Conservation (phyloP, 2,888 invertebrate species). For the Meta bourneti region DNA sequence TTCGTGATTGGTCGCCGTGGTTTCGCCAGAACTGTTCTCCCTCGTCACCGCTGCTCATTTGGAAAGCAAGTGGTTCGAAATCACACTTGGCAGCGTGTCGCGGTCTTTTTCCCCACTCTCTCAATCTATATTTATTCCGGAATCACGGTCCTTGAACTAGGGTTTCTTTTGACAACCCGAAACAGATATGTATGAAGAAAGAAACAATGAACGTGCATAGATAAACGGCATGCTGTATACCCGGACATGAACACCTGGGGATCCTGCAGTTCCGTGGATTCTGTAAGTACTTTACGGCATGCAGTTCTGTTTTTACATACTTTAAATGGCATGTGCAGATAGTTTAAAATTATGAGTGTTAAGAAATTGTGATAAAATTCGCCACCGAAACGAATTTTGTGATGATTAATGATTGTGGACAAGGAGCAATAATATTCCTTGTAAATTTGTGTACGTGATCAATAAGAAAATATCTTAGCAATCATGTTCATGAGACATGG, state of each 20-base stretch:
- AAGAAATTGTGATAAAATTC: too few species aligned
- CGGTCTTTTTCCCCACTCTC: conserved; percentile 23
- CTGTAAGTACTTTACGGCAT: conserved; percentile 35
- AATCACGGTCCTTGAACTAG: conserved; percentile 47
- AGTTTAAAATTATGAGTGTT: too few species aligned
- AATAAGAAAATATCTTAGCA: too few species aligned
- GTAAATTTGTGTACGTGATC: too few species aligned
- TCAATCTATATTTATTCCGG: conserved; percentile 66
- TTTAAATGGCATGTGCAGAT: too few species aligned
- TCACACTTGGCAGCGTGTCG: conserved; percentile 70
- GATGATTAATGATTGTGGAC: too few species aligned
- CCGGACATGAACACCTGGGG: conserved; percentile 30
- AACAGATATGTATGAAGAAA: conserved; percentile 32
- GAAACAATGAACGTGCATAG: conserved; percentile 36
- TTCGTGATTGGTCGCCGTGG: conserved; percentile 34
- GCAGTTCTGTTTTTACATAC: not conserved
- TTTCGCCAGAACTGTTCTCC: conserved; percentile 14
- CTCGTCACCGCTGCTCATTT: conserved; percentile 33
- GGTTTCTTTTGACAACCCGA: conserved; percentile 46
- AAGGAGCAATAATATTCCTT: too few species aligned
- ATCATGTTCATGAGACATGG: too few species aligned
- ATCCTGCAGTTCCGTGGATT: conserved; percentile 33
- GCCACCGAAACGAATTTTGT: too few species aligned
- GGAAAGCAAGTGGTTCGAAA: conserved; percentile 66
- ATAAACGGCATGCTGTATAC: not conserved